These are phyloP conservation scores for Ascidia mentula DNA, from an alignment of 23 tunicate species.

Conservation along the genomic window DNA sequence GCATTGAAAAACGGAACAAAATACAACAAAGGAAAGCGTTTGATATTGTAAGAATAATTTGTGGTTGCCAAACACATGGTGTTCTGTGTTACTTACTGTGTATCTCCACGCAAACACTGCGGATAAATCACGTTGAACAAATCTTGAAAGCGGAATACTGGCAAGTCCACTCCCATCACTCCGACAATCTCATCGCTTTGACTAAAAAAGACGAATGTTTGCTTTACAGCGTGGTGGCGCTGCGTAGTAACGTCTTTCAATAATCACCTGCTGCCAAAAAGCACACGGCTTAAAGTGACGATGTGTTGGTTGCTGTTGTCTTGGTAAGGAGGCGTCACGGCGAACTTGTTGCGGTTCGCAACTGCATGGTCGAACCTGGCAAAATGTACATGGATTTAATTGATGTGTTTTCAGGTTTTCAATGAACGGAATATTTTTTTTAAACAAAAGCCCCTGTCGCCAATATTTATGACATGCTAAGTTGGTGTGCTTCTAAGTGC, in stretches of 20 bases:
- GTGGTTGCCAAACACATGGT: too few species aligned
- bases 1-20: too few species aligned
- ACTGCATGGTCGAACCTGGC: conserved; percentile 2
- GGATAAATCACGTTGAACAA: not conserved
- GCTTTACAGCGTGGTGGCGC: too few species aligned
- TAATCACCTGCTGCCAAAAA: not conserved
- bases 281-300: not conserved
- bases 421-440: too few species aligned
- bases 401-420: too few species aligned
- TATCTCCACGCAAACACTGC: not conserved
- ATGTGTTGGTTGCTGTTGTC: not conserved
- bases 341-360: not conserved
- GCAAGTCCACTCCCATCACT: not conserved
- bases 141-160: not conserved
- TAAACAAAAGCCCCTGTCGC: too few species aligned
- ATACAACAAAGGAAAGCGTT: too few species aligned
- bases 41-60: too few species aligned
- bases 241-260: not conserved
- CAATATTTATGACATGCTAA: too few species aligned
- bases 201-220: too few species aligned
- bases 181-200: not conserved
- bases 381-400: too few species aligned
- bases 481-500: too few species aligned
- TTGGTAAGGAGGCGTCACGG: not conserved
- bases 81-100: not conserved